Evolutionary conservation across 2,113 vertebrate genomes (phyloP), one percentile per base, ranked within the genome.

Genomic region (Mohoua ochrocephala): DNA sequence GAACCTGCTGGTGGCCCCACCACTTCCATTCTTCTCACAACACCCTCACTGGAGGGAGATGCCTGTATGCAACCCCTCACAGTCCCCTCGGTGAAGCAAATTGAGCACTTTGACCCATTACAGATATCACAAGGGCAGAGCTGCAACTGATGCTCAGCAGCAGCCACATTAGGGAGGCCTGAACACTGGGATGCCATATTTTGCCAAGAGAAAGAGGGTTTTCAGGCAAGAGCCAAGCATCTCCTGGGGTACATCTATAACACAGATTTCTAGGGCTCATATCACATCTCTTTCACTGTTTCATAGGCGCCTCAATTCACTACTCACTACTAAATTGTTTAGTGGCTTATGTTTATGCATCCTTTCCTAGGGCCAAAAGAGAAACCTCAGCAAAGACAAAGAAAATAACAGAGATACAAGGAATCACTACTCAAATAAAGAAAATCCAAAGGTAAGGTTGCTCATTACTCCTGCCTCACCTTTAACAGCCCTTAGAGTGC

Each of bases 381-480:
- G 99, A 99, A 96, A 98, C 97, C 9, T 98, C 98, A 96, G 96
- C 96, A 28, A 99, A 98, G 81, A 86, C 97, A 83, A 98, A 99
- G 95, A 99, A 98, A 96, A 94, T 98, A 27, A 33, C 69, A 3
- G 98, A 99, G 95, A 98, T 99, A 84, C 98, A 97, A 49, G 98
- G 96, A 33, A 93, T 99, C 80, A 98, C 95, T 5, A 95, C 97
- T 22, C 98, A 99, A 97, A 99, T 99, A 67, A 95, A 97, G 76
- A 96, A 95, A 15, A 88, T 99, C 64, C 98, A 98, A 91, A 99
- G 99, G 99, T 99, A 93, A 92, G 3, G 33, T 21, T 54, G 37
- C 10, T 44, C 42, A 6, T 44, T 60, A 14, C 13, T 75, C 53
- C 39, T 74, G n/a, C 18, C 50, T 21, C 21, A 35, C 28, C n/a